Evolutionary conservation across 2,888 invertebrate genomes (phyloP).

Genomic region (Conomelus anceps): DNA sequence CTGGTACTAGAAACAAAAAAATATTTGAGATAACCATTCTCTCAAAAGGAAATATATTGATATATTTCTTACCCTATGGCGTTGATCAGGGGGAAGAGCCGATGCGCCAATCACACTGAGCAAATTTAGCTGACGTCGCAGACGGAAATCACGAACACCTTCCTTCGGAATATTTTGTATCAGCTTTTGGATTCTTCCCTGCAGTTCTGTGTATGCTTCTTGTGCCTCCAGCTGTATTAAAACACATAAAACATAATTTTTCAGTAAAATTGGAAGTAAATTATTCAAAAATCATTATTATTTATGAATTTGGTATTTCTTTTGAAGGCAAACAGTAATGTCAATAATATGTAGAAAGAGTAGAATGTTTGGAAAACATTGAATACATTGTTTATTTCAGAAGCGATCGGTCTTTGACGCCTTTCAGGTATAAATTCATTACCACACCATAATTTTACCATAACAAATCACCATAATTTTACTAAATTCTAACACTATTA

Average conservation of each 20-base stretch:
- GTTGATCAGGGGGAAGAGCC: constrained; percentile 72
- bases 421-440: too few species aligned
- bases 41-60: too few species aligned
- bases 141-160: constrained; percentile 58
- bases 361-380: too few species aligned
- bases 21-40: too few species aligned
- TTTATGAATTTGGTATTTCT: neutral
- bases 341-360: too few species aligned
- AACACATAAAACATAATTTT: constrained; percentile 15
- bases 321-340: too few species aligned
- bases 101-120: constrained; percentile 77
- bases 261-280: neutral
- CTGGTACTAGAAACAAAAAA: too few species aligned
- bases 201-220: constrained; percentile 73
- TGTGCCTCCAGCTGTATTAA: constrained; percentile 67
- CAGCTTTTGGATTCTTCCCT: constrained; percentile 69
- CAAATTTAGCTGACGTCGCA: constrained; percentile 65
- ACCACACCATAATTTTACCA: too few species aligned
- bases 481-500: too few species aligned
- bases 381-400: too few species aligned
- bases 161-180: constrained; percentile 62
- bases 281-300: neutral
- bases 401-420: too few species aligned
- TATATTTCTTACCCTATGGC: constrained; percentile 64
- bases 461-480: too few species aligned